Base-by-base conservation (phyloP, 2,888 invertebrate species). In the Aphrophora alni region DNA sequence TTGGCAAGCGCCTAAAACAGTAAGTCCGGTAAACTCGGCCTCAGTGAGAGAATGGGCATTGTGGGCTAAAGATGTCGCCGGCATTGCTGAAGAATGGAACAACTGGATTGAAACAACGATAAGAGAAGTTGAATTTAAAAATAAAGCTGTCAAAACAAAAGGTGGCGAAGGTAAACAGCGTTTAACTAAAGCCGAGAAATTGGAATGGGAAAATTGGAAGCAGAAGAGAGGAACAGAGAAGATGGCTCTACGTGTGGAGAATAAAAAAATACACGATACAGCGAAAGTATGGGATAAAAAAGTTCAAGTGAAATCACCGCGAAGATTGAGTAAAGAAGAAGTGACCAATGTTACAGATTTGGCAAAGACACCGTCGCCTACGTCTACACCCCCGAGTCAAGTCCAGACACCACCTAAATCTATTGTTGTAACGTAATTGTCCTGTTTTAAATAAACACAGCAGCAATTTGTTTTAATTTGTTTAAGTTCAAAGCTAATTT, bases 241-340 rank as follows among this genome's bases (percentile, higher is more conserved):
- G 14, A 21, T 21, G 59, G 59, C 7, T 1, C 21, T 21, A 21
- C 59, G 74, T 10, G 78, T 74, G 14, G 74, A 79, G 26, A 73
- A 73, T 28, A 38, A 38, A n/a, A 73, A 51, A 27, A 79, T 79
- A 2, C 73, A 79, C 25, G 74, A 79, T n/a, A 68, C 59, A 68
- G 78, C 28, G 8, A 51, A 59, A 68, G 14, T 79, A 1, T 79
- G 78, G 78, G 38, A 28, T 68, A 74, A 73, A 38, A 79, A 79
- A 25, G 25, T 79, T 24, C 38, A 74, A 14, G 68, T 68, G 28
- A 59, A 79, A 68, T 59, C 59, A 2, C n/a, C n/a, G n/a, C 21
- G 3, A 59, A 21, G 10, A 3, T 14, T 59, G 21, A 59, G 59
- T 21, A 44, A 17, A 44, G 21, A 59, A 59, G 21, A 21, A 21